Conservation (phyloP, 37 sponge, comb jelly and placozoan genomes). For the Oopsacas minuta region DNA sequence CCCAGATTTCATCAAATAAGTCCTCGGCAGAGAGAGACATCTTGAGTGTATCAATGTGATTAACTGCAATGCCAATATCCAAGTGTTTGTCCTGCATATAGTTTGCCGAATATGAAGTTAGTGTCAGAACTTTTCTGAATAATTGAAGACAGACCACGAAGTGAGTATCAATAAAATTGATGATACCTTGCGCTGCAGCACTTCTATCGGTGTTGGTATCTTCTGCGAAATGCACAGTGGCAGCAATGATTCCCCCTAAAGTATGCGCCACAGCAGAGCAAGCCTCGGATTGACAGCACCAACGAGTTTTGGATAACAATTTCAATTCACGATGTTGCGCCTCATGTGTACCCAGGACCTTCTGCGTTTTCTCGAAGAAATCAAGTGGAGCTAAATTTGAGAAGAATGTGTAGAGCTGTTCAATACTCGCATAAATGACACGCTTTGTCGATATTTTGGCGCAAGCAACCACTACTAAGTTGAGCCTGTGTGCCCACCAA, state of each 20-base stretch:
- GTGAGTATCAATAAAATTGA: not conserved
- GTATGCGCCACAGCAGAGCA: not conserved
- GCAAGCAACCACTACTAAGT: not conserved
- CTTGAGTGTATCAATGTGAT: not conserved
- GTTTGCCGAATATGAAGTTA: not conserved
- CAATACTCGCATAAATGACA: not conserved
- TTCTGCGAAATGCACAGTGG: not conserved
- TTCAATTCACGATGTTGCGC: not conserved
- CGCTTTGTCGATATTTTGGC: not conserved
- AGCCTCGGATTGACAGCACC: constrained; percentile 6
- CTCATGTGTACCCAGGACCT: not conserved
- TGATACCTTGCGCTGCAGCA: not conserved
- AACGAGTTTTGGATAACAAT: not conserved
- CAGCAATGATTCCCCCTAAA: not conserved
- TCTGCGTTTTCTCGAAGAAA: not conserved
- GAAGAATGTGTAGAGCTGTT: not conserved
- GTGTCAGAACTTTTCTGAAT: not conserved
- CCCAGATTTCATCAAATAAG: not conserved
- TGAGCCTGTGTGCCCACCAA: not conserved
- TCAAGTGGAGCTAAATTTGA: not conserved
- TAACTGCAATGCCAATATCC: not conserved
- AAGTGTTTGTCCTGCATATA: not conserved
- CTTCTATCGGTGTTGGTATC: not conserved
- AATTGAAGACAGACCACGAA: not conserved
- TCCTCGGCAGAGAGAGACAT: not conserved